These are phyloP conservation scores for Discoglossus pictus DNA, from an alignment of 2,797 vertebrate genomes.

Conservation along the genomic window DNA sequence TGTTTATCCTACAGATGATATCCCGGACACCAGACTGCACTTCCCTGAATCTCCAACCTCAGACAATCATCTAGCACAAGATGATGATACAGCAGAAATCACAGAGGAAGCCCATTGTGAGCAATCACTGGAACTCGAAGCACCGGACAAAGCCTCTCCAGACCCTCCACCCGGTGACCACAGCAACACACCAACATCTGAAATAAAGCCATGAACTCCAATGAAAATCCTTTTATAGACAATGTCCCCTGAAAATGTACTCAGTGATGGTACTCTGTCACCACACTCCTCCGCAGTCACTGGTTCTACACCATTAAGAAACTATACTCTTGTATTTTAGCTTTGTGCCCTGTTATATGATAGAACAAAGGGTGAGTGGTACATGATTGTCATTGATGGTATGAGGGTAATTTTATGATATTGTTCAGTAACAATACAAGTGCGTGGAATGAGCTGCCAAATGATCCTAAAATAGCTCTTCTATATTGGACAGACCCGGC, in stretches of 20 bases:
- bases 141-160: not conserved
- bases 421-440: too few relatives aligned
- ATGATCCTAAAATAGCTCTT: too few relatives aligned
- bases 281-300: too few relatives aligned
- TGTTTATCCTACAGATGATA: conserved; percentile 15
- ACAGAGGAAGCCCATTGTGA: conserved; percentile 9
- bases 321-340: too few relatives aligned
- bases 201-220: not conserved
- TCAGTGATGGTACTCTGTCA: not conserved
- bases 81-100: conserved; percentile 4
- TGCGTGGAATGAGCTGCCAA: too few relatives aligned
- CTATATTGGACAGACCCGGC: too few relatives aligned
- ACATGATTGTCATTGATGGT: too few relatives aligned
- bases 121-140: not conserved
- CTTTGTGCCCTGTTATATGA: too few relatives aligned
- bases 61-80: conserved; percentile 5
- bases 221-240: not conserved
- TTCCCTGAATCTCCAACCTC: conserved; percentile 14
- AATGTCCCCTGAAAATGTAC: not conserved
- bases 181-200: not conserved
- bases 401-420: too few relatives aligned
- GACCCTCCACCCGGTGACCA: not conserved
- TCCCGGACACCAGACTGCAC: conserved; percentile 13
- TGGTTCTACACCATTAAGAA: too few relatives aligned
- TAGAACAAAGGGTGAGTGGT: too few relatives aligned